Base-by-base conservation (phyloP, 2,888 invertebrate species). In the Drosophila picticornis region DNA sequence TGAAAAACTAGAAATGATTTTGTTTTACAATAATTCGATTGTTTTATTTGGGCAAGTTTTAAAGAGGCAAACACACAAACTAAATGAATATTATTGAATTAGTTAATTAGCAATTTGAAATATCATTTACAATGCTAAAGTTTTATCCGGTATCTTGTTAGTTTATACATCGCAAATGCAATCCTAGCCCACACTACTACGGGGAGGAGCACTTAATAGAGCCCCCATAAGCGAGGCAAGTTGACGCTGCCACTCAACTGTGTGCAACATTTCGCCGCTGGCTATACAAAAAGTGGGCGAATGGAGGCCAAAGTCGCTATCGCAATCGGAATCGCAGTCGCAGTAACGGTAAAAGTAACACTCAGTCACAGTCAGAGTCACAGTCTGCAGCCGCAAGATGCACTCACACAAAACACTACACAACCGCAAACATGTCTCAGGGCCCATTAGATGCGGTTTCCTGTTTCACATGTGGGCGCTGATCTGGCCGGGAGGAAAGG, bases 381-480 rank as follows among this genome's bases (percentile, higher is more conserved):
- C 22, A 46, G 13, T 6, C 25, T 27, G 27, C 55, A 55, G 61
- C 78, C 78, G 48, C 77, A 68, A 61, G 34, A 57, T 50, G 59
- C 51, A 63, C 36, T 58, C 36, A 57, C 36, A 36, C 36, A 36
- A 53, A 53, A 53, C 6, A 34, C 29, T 29, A 31, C 19, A n/a
- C 27, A 29, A 73, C 43, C 32, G 72, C 40, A 53, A 34, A 48
- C 22, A 36, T 31, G 46, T 43, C 43, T 40, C 16, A 48, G 63
- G 80, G 69, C 75, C 75, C 66, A 61, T 80, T 66, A 71, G 58
- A 66, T 77, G 82, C 69, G 81, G 81, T 79, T 74, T 77, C 78
- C 78, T 58, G 74, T 74, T 57, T 51, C 66, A 62, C 27, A 57
- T 25, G 56, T 72, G 71, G 77, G 80, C 75, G 59, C 59, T 43